Evolutionary conservation across 2,888 invertebrate species (phyloP), one percentile per base, ranked within the genome.

Genomic region (Pecten maximus): DNA sequence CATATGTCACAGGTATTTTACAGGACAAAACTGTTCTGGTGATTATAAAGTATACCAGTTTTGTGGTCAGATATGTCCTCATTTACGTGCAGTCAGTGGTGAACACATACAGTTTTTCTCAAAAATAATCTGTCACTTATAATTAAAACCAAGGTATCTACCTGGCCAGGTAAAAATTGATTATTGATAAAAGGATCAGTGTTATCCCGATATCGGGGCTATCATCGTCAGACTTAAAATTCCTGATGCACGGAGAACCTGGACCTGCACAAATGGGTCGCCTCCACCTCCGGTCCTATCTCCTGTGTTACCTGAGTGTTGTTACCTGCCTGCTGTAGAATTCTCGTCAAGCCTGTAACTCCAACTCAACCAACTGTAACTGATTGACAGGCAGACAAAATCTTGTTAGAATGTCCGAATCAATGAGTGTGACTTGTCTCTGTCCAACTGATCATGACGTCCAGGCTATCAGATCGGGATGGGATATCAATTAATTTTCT

Each of bases 141-240:
- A 28, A 74, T 74, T 74, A 74, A 74, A 35, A 74, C 74, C 35
- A 44, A 74, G 74, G 74, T 35, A 74, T 74, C 74, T 74, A 74
- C 74, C 74, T 74, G 74, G 74, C 8, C 74, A 74, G 74, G 74
- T 74, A 74, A 74, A 74, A 74, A 74, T 74, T 74, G 74, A 74
- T 74, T 74, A 74, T 74, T 74, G 74, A 74, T 74, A 28, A 74
- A 74, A 35, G 74, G 74, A 74, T 74, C 74, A 74, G 74, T 28
- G 74, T 35, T 74, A 74, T 74, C 35, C 74, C 8, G 35, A 74
- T 74, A 74, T 74, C 74, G 23, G 28, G 35, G 74, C 35, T 35
- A 74, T 74, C 74, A 74, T 74, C 74, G 28, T 23, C 74, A 6
- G 74, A 74, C 74, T 74, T 74, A 74, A 74, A 74, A 74, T 74